phyloP scores from a whole-genome alignment of 2,113 vertebrate species.

The Eudorcas thomsonii region DNA sequence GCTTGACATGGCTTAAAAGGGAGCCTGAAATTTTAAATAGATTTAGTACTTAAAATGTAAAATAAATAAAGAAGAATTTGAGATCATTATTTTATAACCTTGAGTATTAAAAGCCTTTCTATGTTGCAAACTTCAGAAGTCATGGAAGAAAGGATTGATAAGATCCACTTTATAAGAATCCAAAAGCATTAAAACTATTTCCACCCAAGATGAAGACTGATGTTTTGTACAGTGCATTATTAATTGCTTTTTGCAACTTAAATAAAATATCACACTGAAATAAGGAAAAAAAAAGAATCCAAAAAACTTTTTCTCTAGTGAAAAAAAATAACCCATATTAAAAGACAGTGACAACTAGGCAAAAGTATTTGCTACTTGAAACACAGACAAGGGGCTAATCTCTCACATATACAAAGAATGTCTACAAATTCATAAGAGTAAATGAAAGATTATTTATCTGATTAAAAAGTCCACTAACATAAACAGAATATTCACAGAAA shows the following conservation, averaged over 20 bases:
- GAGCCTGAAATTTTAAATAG: slow-evolving; percentile 41
- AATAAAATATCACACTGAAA: slow-evolving; percentile 65
- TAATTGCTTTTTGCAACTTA: slow-evolving; percentile 58
- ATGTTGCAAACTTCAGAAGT: neutral
- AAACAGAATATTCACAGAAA: neutral
- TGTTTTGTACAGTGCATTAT: slow-evolving; percentile 64
- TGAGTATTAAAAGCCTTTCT: slow-evolving; percentile 26
- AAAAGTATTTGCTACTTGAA: slow-evolving; percentile 19
- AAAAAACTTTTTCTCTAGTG: neutral
- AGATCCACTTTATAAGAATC: neutral
- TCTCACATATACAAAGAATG: neutral
- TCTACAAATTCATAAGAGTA: neutral
- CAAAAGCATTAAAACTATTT: slow-evolving; percentile 66
- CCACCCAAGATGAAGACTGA: slow-evolving; percentile 58
- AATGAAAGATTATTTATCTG: neutral
- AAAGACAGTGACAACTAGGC: neutral
- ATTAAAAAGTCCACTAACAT: neutral
- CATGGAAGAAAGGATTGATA: neutral
- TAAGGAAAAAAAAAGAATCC: neutral
- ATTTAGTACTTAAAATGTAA: slow-evolving; percentile 25
- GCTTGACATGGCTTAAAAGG: neutral
- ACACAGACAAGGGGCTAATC: neutral
- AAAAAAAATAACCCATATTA: neutral
- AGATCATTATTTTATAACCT: neutral
- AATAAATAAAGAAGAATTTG: slow-evolving; percentile 12